These are phyloP conservation scores for Phaethornis superciliosus DNA, from an alignment of 2,113 vertebrate species.

Conservation along the genomic window DNA sequence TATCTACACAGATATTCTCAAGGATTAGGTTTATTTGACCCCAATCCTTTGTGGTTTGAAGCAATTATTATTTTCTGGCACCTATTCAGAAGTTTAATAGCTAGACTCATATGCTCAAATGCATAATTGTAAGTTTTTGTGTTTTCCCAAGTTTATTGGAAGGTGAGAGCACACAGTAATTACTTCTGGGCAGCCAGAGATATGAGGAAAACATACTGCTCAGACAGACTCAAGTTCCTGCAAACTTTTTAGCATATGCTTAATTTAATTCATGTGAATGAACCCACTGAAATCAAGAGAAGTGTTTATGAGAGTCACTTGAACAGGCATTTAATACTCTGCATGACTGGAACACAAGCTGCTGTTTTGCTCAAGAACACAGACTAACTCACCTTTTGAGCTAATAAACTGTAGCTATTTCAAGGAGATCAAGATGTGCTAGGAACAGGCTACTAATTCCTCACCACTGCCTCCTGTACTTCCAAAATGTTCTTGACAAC, in stretches of 20 bases:
- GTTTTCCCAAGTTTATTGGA: neutral
- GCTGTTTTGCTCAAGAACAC: neutral
- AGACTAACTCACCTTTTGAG: neutral
- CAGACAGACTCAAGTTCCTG: neutral
- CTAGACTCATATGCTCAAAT: neutral
- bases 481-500: neutral
- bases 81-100: neutral
- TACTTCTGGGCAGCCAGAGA: neutral
- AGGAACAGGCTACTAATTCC: neutral
- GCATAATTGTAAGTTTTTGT: neutral
- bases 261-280: constrained; percentile 15
- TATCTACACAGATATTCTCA: neutral
- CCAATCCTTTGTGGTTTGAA: neutral
- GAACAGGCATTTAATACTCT: neutral
- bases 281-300: constrained; percentile 27
- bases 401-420: neutral
- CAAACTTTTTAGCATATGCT: constrained; percentile 20
- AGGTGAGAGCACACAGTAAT: neutral
- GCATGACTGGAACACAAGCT: neutral
- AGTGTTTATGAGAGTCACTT: constrained; percentile 36
- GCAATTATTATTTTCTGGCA: neutral
- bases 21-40: neutral
- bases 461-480: neutral
- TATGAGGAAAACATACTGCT: neutral
- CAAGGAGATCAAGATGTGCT: neutral